phyloP scores from a whole-genome alignment of 2,113 vertebrate genomes.

The Nesoenas mayeri region DNA sequence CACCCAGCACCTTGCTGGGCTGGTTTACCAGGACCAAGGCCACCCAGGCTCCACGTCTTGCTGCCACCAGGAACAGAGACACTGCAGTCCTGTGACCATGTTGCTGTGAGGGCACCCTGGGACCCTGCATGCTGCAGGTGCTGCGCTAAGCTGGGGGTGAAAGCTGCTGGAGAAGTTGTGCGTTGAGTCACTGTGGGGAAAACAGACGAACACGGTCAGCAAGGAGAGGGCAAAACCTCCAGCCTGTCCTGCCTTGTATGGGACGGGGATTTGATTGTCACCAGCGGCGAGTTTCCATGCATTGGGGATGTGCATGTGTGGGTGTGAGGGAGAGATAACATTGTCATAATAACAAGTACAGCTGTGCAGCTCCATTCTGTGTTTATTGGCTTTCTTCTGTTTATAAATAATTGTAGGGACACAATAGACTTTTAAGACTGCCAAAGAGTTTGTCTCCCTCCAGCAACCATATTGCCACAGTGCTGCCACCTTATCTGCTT shows the following conservation, averaged over 20 bases:
- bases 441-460: constrained; percentile 58
- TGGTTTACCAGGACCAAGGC: background rate
- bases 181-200: background rate
- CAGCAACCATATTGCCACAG: constrained; percentile 40
- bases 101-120: background rate
- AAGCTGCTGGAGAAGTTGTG: background rate
- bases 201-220: background rate
- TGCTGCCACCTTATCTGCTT: constrained; percentile 62
- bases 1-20: background rate
- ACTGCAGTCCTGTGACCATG: background rate
- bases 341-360: constrained; percentile 40
- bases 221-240: background rate
- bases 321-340: constrained; percentile 27
- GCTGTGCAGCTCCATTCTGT: constrained; percentile 2
- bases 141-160: accelerated
- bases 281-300: background rate
- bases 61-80: background rate
- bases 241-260: background rate
- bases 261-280: background rate
- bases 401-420: constrained; percentile 63
- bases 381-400: constrained; percentile 59
- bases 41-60: accelerated
- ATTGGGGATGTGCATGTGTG: background rate
- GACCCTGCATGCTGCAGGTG: accelerated
- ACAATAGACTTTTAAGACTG: constrained; percentile 60